Evolutionary conservation across 2,113 vertebrate species (phyloP), one percentile per base, ranked within the genome.

Genomic region (Mesembrinibis cayennensis): DNA sequence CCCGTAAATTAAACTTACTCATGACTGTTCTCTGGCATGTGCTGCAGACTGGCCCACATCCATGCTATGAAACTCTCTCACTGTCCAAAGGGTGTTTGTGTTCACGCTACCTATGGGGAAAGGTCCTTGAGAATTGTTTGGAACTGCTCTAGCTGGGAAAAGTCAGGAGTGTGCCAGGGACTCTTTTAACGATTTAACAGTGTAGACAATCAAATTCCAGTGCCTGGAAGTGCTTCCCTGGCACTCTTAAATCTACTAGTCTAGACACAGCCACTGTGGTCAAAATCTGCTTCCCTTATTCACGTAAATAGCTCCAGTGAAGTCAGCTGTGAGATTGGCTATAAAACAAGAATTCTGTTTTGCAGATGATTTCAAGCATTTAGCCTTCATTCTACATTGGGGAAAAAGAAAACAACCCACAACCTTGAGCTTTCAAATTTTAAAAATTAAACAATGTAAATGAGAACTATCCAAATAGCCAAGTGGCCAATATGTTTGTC

Each of bases 251-350:
- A 70, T 73, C 70, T 87, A 12, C 70, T 52, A 58, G 82, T 94
- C 74, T 94, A 94, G 90, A 94, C 78, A 53, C 11, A 92, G 85
- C 53, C 85, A 90, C 81, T 86, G 47, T 82, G 89, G 84, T 95
- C 91, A 88, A 94, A 97, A 91, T 93, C 70, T 80, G 32, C 87
- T 95, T 82, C 36, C 53, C 77, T 77, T 66, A 52, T 76, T 91
- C 91, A 82, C 0, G 2, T 71, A 92, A 95, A 94, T 92, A 94
- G 76, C 87, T 95, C 45, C 58, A 91, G 66, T 93, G 93, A 95
- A 85, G 66, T 96, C 87, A 96, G 85, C 92, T 96, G 93, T 94
- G 95, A 97, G 87, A 85, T 42, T 95, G 96, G 89, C 92, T 94
- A 59, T 79, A 82, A 87, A 95, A 85, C 93, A 94, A 95, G 78